Evolutionary conservation across 2,888 invertebrate species (phyloP), one percentile per base, ranked within the genome.

Genomic region (Synergus itoensis): DNA sequence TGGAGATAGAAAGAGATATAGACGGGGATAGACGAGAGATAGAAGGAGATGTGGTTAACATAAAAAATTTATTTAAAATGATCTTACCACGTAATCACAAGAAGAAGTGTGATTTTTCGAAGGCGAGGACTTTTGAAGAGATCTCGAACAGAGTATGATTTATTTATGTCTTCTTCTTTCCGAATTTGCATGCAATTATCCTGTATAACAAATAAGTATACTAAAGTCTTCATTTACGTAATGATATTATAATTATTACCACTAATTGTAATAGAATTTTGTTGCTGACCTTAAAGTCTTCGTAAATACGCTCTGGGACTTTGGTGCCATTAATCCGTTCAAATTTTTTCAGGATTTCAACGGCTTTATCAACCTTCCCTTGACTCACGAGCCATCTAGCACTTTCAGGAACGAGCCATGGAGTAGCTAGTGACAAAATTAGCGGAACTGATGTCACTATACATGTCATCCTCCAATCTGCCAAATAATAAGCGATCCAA

Each of bases 311-410:
- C 0, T 96, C 95, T 0, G 96, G 95, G 14, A 97, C 95, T 84
- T 95, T 94, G 1, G 94, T 95, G 69, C 95, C 95, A 91, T 98
- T 98, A 77, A 97, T 94, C 83, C 94, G 94, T 88, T 97, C 97
- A 88, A 98, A 96, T 88, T 95, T 96, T 90, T 95, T 95, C 88
- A 98, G 93, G 65, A 98, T 97, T 0, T 91, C 93, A 12, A 97
- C 93, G 0, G 98, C 97, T 89, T 96, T 95, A 87, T 97, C 96
- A 4, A 96, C 94, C 91, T 96, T 94, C 4, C 97, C 97, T 93
- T 97, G 97, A 0, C 97, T 97, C 1, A 97, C 96, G 57, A 98
- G 92, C 98, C 98, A 98, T 86, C 97, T 95, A 0, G 97, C 97
- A 85, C 97, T 97, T 92, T 97, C 97, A 0, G 97, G 97, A 0